Base-by-base conservation (phyloP, 2,888 invertebrate genomes). In the Leistus spinibarbis region DNA sequence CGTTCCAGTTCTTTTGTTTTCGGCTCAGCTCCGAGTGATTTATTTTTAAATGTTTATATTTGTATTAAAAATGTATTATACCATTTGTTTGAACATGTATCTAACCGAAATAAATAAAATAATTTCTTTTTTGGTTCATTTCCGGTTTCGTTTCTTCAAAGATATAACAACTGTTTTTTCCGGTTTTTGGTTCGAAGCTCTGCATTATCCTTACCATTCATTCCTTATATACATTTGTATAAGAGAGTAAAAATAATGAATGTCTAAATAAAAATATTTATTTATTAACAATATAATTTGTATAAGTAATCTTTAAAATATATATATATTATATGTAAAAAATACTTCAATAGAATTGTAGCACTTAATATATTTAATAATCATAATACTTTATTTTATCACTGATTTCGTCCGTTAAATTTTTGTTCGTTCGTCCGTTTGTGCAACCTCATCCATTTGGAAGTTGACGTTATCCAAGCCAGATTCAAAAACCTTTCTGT, bases 381-480 rank as follows among this genome's bases (percentile, higher is more conserved):
- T 10, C 7, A 40, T 40, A 40, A 40, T 40, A 40, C 40, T 40
- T 40, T 40, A 40, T 40, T 40, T n/a, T 40, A 40, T 40, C 40
- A 40, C 40, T 40, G 40, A 13, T 40, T 40, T 13, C 13, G 40
- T 10, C 40, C 13, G 40, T 40, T 40, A 40, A 22, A 64, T 64
- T 63, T 53, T 63, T 19, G 63, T 71, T 40, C 60, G 66, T 23
- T 67, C 67, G 16, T 73, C 66, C 27, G 54, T 71, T n/a, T 27
- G 60, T 19, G 63, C 54, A 0, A 67, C 23, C 7, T 73, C 73
- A 40, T 73, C 73, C 54, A 67, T 23, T 22, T 73, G 73, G 62
- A 73, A 73, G 53, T 67, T 67, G 16, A 60, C 54, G n/a, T 73
- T 73, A 57, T 73, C 73, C 2, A 67, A 53, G 5, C 73, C 73